These are phyloP conservation scores for Eumerus sabulonum DNA, from an alignment of 2,888 invertebrate species.

Conservation along the genomic window DNA sequence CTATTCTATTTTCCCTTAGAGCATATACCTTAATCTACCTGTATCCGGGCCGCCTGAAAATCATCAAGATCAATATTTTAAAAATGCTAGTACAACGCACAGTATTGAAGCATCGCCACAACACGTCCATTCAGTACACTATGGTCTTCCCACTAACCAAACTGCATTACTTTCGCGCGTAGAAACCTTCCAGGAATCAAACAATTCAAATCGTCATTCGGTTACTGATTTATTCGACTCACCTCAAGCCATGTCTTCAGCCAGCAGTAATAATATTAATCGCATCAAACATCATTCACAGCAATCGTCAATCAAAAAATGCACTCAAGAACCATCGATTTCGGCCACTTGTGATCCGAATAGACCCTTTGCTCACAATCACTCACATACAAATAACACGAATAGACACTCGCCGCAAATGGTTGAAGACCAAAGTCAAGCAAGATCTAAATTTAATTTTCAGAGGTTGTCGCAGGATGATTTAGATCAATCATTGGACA, in stretches of 20 bases:
- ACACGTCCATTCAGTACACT: slow-evolving; percentile 36
- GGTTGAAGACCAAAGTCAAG: slow-evolving; percentile 73
- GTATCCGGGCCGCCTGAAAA: slow-evolving; percentile 72
- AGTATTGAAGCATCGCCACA: slow-evolving; percentile 48
- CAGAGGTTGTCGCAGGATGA: slow-evolving; percentile 77
- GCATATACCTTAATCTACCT: slow-evolving; percentile 77
- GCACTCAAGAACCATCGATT: slow-evolving; percentile 72
- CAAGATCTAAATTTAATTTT: slow-evolving; percentile 76
- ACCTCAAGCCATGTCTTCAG: slow-evolving; percentile 36
- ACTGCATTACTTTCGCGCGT: slow-evolving; percentile 18
- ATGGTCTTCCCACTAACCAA: slow-evolving; percentile 31
- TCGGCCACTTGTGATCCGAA: slow-evolving; percentile 26
- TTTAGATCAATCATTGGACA: slow-evolving; percentile 75
- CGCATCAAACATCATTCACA: slow-evolving; percentile 39
- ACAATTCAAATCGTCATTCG: slow-evolving; percentile 36
- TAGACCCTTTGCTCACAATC: slow-evolving; percentile 51
- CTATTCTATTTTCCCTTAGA: too few species aligned
- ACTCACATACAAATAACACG: slow-evolving; percentile 51
- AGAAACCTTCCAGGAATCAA: slow-evolving; percentile 21
- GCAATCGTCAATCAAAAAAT: slow-evolving; percentile 71
- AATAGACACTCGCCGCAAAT: slow-evolving; percentile 72
- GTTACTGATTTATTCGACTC: slow-evolving; percentile 69
- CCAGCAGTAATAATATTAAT: slow-evolving; percentile 43
- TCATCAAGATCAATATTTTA: slow-evolving; percentile 74
- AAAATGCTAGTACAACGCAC: slow-evolving; percentile 75